phyloP scores from a whole-genome alignment of 2,113 vertebrate species.

The Pomatostomus ruficeps region DNA sequence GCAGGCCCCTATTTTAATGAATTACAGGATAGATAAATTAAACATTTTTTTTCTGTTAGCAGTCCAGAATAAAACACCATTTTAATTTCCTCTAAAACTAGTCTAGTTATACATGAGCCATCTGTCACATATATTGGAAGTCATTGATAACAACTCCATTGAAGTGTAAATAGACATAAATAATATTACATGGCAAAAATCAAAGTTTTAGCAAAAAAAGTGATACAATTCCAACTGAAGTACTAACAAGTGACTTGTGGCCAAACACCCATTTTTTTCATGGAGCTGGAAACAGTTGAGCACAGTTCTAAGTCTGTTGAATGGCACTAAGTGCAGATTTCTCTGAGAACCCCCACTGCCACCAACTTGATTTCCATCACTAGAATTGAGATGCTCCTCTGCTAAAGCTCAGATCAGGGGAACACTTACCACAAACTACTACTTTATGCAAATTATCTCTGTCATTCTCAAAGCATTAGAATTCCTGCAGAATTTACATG shows the following conservation, averaged over 20 bases:
- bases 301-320: background rate
- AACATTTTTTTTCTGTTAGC: background rate
- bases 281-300: background rate
- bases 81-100: background rate
- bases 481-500: background rate
- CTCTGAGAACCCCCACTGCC: background rate
- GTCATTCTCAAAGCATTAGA: background rate
- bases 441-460: background rate
- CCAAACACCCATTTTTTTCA: background rate
- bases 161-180: background rate
- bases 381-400: background rate
- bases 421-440: background rate
- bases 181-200: background rate
- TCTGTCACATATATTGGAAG: background rate
- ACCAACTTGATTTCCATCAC: background rate
- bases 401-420: background rate
- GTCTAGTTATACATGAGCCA: background rate
- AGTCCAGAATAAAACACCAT: background rate
- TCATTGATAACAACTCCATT: background rate
- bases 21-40: background rate
- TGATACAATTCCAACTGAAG: background rate
- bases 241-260: background rate
- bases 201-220: background rate
- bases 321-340: background rate
- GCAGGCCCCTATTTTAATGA: fast-evolving